These are phyloP conservation scores for Chascanopsetta lugubris DNA, from an alignment of 2,113 vertebrate species.

Conservation along the genomic window DNA sequence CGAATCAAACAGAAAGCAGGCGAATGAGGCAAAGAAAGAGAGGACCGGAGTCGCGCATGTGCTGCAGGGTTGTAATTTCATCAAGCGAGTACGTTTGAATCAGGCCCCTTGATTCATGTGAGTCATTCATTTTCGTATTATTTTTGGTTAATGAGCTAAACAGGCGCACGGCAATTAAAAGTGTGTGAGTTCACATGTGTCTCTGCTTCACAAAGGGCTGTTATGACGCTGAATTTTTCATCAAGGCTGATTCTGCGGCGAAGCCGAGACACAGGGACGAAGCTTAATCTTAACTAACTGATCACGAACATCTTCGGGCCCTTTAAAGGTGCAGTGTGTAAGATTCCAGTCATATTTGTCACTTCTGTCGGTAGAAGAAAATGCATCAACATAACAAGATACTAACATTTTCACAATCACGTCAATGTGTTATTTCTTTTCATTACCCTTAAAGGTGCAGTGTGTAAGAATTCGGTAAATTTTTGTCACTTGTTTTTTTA, in stretches of 20 bases:
- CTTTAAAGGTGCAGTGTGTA: too few relatives aligned
- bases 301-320: too few relatives aligned
- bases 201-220: neutral
- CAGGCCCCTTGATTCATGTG: neutral
- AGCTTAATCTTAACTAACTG: too few relatives aligned
- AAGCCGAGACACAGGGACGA: neutral
- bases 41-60: neutral
- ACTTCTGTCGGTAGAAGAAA: too few relatives aligned
- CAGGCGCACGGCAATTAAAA: slow-evolving; percentile 3
- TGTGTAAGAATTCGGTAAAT: too few relatives aligned
- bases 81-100: neutral
- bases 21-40: slow-evolving; percentile 2
- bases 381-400: too few relatives aligned
- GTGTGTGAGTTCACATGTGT: neutral
- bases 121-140: neutral
- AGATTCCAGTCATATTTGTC: too few relatives aligned
- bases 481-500: too few relatives aligned
- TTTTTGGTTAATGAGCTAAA: slow-evolving; percentile 9
- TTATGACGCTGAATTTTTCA: slow-evolving; percentile 18
- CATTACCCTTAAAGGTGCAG: too few relatives aligned
- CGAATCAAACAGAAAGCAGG: slow-evolving; percentile 18
- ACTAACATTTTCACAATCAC: too few relatives aligned
- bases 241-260: neutral
- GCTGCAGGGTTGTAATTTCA: neutral
- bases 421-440: too few relatives aligned